phyloP scores from a whole-genome alignment of 2,888 invertebrate genomes.

The Orthonychiurus folsomi region DNA sequence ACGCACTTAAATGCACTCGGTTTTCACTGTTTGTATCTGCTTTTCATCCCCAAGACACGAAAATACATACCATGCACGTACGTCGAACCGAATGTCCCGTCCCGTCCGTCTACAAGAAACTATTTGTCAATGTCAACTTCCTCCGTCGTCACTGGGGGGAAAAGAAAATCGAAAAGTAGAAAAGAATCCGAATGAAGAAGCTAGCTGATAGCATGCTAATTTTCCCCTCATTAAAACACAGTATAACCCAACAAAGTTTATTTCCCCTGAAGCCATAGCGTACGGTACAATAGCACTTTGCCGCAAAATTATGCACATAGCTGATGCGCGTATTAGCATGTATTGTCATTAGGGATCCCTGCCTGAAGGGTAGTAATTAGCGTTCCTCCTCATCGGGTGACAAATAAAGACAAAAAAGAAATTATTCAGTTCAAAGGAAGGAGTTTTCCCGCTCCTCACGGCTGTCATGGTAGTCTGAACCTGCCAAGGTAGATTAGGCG shows the following conservation, averaged over 20 bases:
- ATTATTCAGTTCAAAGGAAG: not conserved
- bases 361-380: slow-evolving; percentile 1
- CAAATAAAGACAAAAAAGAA: slow-evolving; percentile 1
- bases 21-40: not conserved
- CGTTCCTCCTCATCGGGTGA: not conserved
- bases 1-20: not conserved
- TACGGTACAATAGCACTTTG: no score
- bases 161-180: no score
- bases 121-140: not conserved
- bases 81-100: not conserved
- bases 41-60: no score
- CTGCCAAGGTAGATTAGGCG: not conserved
- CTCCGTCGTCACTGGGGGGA: not conserved
- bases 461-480: not conserved
- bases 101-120: not conserved
- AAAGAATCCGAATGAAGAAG: not conserved
- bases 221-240: not conserved
- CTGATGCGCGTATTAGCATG: not conserved
- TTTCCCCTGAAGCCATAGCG: no score
- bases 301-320: slow-evolving; percentile 1
- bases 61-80: no score
- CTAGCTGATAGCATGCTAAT: not conserved
- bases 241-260: no score
- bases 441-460: no score
- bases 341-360: not conserved